Evolutionary conservation across 2,113 vertebrate species (phyloP).

Genomic region (Takifugu bimaculatus): DNA sequence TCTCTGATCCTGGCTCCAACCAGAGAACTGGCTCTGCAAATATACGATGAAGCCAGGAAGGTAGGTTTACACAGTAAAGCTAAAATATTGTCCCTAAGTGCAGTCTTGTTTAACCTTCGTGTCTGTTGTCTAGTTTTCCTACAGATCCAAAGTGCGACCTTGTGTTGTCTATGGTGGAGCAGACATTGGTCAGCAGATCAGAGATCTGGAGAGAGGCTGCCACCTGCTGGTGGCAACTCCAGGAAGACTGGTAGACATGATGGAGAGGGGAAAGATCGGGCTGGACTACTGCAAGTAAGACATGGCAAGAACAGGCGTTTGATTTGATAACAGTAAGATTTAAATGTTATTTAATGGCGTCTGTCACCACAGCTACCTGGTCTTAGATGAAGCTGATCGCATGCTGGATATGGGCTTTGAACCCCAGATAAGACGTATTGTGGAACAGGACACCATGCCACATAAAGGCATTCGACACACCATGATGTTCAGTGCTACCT

Average conservation of each 20-base stretch:
- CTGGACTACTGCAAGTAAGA: constrained; percentile 94
- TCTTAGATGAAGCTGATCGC: constrained; percentile 94
- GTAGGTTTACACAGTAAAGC: constrained; percentile 45
- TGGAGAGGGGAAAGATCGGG: constrained; percentile 96
- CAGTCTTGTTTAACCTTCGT: background rate
- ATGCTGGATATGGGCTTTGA: constrained; percentile 99
- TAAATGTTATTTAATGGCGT: background rate
- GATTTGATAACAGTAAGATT: background rate
- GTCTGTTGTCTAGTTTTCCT: constrained; percentile 80
- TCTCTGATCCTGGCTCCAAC: constrained; percentile 94
- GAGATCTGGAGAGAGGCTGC: constrained; percentile 93
- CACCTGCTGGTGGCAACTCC: constrained; percentile 96
- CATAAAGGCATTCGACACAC: constrained; percentile 92
- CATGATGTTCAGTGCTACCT: constrained; percentile 99
- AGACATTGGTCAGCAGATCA: constrained; percentile 95
- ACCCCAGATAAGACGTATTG: constrained; percentile 95
- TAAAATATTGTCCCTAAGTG: too few relatives aligned
- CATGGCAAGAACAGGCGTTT: background rate
- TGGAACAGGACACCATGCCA: constrained; percentile 97
- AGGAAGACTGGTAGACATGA: constrained; percentile 96
- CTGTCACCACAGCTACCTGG: constrained; percentile 80
- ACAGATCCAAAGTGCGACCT: constrained; percentile 92
- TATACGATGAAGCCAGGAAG: constrained; percentile 96
- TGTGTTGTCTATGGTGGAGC: constrained; percentile 97
- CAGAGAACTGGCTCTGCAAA: constrained; percentile 92